phyloP scores from a whole-genome alignment of 2,113 vertebrate genomes.

The Sylvilagus bachmani region DNA sequence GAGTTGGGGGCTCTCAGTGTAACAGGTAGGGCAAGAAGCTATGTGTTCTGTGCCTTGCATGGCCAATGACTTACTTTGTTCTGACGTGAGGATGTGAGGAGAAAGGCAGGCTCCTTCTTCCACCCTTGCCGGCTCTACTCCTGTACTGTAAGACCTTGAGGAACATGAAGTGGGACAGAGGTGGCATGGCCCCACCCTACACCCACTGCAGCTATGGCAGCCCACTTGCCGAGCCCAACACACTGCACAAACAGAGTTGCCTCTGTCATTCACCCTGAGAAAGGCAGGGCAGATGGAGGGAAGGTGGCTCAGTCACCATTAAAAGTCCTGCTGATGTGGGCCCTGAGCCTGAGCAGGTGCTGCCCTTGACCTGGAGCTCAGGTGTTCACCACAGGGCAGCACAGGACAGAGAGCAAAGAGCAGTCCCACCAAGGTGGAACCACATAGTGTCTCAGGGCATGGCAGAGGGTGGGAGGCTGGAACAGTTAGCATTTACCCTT shows the following conservation, averaged over 20 bases:
- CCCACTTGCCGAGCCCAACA: background rate
- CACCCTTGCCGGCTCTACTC: background rate
- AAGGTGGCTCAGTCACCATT: background rate
- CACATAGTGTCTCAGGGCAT: background rate
- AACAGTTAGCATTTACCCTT: background rate
- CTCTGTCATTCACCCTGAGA: background rate
- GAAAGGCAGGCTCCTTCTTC: background rate
- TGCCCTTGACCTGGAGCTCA: background rate
- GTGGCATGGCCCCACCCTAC: too few relatives aligned
- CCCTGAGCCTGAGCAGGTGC: background rate
- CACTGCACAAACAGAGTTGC: background rate
- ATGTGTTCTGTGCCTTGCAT: rapidly evolving
- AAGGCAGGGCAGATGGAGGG: background rate
- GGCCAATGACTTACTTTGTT: background rate
- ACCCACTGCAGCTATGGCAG: background rate
- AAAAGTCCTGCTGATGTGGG: too few relatives aligned
- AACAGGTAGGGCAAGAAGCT: background rate
- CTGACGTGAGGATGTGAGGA: background rate
- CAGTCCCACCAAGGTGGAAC: background rate
- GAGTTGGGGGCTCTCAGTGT: background rate
- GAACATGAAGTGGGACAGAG: background rate
- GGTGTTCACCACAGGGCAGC: background rate
- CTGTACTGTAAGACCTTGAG: background rate
- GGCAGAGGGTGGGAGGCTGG: background rate
- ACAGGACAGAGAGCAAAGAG: background rate